A percentile compares a stretch with the other conserved stretches of the same genome.
Evolutionary conservation across 1,140 invertebrate genomes (phyloP).

Genomic region (Adelges cooleyi): DNA sequence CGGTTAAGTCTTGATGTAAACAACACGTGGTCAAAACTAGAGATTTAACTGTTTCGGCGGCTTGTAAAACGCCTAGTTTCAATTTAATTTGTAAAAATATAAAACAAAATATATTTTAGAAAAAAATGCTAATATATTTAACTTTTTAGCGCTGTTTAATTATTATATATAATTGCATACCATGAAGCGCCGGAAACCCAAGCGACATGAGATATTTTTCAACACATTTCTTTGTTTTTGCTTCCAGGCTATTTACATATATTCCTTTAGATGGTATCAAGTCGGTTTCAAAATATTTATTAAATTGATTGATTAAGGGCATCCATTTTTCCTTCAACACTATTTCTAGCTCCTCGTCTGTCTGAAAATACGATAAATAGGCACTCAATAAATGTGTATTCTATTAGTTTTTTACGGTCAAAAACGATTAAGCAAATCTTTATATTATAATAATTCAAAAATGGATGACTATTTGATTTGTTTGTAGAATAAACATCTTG

Average conservation of each 20-base stretch:
- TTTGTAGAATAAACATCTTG: no score
- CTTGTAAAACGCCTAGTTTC: slow-evolving; percentile 77
- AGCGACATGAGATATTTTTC: slow-evolving; percentile 20
- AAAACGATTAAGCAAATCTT: no score
- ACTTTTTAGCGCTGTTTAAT: neutral
- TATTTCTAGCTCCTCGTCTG: neutral
- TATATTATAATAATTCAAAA: no score
- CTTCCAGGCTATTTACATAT: neutral
- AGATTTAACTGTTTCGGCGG: slow-evolving; percentile 83
- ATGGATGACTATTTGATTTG: no score
- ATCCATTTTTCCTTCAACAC: slow-evolving; percentile 4
- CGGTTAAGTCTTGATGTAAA: slow-evolving; percentile 57
- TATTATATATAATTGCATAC: neutral
- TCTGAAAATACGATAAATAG: neutral
- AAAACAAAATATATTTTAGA: slow-evolving; percentile 22
- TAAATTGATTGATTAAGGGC: slow-evolving; percentile 5
- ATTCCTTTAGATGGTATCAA: slow-evolving; percentile 17
- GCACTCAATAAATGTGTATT: neutral
- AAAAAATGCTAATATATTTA: slow-evolving; percentile 52
- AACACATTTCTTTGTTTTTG: neutral
- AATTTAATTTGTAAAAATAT: slow-evolving; percentile 35
- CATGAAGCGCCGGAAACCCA: slow-evolving; percentile 10
- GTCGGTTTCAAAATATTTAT: slow-evolving; percentile 17
- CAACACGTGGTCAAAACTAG: slow-evolving; percentile 72
- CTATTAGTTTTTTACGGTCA: no score